These are phyloP conservation scores for Zenarchopterus dispar DNA, from an alignment of 2,797 vertebrate genomes.

Conservation along the genomic window DNA sequence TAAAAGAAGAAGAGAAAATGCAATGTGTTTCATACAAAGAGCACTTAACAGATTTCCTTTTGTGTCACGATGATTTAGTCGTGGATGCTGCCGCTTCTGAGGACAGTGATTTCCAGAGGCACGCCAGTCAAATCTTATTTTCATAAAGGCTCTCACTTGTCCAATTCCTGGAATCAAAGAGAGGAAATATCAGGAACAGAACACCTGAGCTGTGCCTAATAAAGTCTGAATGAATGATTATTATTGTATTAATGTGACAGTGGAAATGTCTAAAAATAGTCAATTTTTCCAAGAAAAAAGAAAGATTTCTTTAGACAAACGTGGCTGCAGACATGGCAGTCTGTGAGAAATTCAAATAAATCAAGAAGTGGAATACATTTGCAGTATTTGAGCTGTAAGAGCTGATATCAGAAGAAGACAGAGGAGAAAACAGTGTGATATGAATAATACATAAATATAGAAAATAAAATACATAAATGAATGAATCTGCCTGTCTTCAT, in stretches of 20 bases:
- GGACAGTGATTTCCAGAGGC: background rate
- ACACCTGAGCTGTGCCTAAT: background rate
- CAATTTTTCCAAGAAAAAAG: too few species aligned
- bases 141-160: conserved; percentile 25
- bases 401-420: conserved; percentile 39
- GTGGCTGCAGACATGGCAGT: background rate
- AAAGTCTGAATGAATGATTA: conserved; percentile 1
- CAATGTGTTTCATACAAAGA: conserved; percentile 27
- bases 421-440: conserved; percentile 42
- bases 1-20: conserved; percentile 16
- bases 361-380: conserved; percentile 38
- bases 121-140: conserved; percentile 33
- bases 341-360: conserved; percentile 20
- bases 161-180: conserved; percentile 16
- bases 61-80: conserved; percentile 12
- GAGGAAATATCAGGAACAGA: conserved; percentile 21
- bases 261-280: background rate
- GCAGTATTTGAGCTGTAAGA: conserved; percentile 33
- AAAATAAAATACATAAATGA: conserved; percentile 66
- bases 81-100: too few species aligned
- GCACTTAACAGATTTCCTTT: conserved; percentile 15
- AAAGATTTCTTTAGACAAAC: background rate
- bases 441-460: conserved; percentile 59
- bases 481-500: conserved; percentile 32
- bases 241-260: conserved; percentile 12